Base-by-base conservation (phyloP, 64 coral and sea anemone species). In the Astreopora myriophthalma region DNA sequence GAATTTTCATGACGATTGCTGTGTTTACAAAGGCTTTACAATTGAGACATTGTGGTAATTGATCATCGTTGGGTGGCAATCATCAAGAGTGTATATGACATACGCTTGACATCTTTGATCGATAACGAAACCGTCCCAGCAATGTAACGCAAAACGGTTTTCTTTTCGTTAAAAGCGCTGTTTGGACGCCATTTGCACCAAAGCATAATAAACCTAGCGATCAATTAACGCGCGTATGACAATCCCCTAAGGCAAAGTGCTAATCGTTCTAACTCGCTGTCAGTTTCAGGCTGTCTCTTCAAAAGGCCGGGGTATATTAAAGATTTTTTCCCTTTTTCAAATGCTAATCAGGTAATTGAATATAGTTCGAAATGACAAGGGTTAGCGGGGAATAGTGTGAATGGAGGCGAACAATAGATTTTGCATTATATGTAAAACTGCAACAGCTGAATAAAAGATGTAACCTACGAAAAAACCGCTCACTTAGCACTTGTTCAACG, bases 241-340 rank as follows among this genome's bases (percentile, higher is more conserved):
- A 73, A 71, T 16, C 76, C 51, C 57, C 65, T 76, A 76, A 29
- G 65, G 76, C 46, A 82, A 35, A 82, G 65, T 36, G 89, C 69
- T 91, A 91, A 91, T 91, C 76, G 76, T 83, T 83, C 19, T 83
- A 64, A 91, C 69, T 24, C 89, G 68, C 65, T 67, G 89, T 71
- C 76, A 67, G 28, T 82, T 91, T 71, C 89, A 81, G 57, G 40
- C 66, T 81, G 89, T 57, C 76, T 57, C 20, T 82, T 49, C 49
- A 70, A 91, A 75, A 91, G 37, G 42, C 51, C n/a, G n/a, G n/a
- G n/a, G 48, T 44, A 64, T 55, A 73, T 83, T 82, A 36, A 69
- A 33, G 40, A 36, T 2, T 44, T 48, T 60, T 62, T 90, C 23
- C 73, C 60, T 52, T 48, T 81, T 91, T 91, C 89, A 91, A 78